Evolutionary conservation across 2,888 invertebrate species (phyloP), one percentile per base, ranked within the genome.

Genomic region (Escarpia spicata): DNA sequence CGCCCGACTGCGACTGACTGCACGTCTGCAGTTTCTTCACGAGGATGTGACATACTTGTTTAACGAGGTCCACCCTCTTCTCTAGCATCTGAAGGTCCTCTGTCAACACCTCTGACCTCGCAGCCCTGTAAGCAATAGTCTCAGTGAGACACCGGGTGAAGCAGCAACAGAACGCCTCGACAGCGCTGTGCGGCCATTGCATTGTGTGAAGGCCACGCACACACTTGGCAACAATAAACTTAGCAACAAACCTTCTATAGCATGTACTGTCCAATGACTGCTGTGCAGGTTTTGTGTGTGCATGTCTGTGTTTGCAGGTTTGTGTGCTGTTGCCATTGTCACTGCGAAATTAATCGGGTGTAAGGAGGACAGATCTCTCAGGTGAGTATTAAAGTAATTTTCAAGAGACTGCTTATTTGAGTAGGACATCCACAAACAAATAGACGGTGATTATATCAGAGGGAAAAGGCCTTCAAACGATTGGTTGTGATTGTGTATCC

Each of bases 41-140:
- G 1, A 97, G 96, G 93, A 95, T 97, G 92, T 96, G 96, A 94
- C 97, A 97, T 92, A 98, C 98, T 96, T 97, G 97, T 94, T 98
- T 97, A 92, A 98, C 97, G 95, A 98, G 97, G 94, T 98, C 98
- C 12, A 98, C 98, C 96, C 98, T 97, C 95, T 97, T 97, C 95
- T 98, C 98, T 26, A 98, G 98, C 93, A 97, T 97, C 96, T 98
- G 98, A 93, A 98, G 97, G 96, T 98, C 98, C 97, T 98, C 98
- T 93, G 98, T 98, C 92, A 98, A 97, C 19, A 98, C 98, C 96
- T 98, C 98, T 43, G 98, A 98, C 97, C 98, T 98, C 94, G 98
- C 98, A 95, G 98, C 98, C 97, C 98, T 98, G 96, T 52, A 95
- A 94, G 92, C 93, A 43, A 94, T 6, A 75, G 75, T 52, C 15